Percentiles rank a stretch among this genome's conserved stretches.
phyloP scores from a whole-genome alignment of 1,140 invertebrate genomes.

The Eupristina koningsbergeri region DNA sequence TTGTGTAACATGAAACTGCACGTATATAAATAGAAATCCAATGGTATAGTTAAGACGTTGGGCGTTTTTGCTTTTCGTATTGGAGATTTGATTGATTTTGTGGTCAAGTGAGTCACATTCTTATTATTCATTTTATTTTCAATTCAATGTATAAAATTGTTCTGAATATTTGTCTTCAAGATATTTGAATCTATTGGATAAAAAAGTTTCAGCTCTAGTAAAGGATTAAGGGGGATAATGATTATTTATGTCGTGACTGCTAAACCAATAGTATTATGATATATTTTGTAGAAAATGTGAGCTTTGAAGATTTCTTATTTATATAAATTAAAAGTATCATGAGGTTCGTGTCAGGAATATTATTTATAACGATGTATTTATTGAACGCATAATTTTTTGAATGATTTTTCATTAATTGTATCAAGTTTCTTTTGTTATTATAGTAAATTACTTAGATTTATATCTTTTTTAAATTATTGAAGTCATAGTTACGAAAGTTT shows the following conservation, averaged over 20 bases:
- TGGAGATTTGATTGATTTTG: conserved; percentile 31
- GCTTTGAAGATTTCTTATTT: not conserved
- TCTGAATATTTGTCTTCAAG: not conserved
- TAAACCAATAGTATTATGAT: not conserved
- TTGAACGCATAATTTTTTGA: no score
- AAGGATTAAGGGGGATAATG: not conserved
- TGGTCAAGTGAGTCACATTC: not conserved
- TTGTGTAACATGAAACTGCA: not conserved
- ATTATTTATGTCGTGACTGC: conserved; percentile 6
- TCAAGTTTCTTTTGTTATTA: no score
- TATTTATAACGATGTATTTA: not conserved
- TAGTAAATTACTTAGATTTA: no score
- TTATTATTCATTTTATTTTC: not conserved
- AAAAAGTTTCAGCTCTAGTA: not conserved
- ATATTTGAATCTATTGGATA: not conserved
- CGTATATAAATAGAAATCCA: not conserved
- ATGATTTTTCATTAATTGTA: no score
- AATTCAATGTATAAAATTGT: not conserved
- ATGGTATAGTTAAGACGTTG: not conserved
- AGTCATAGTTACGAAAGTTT: no score
- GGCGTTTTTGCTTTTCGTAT: not conserved
- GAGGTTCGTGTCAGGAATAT: not conserved
- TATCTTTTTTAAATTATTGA: no score
- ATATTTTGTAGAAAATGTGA: not conserved
- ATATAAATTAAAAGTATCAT: not conserved